A percentile compares a stretch with the other conserved stretches of the same genome.
phyloP scores from a whole-genome alignment of 2,113 vertebrate species.

The Pollimyrus isidori region DNA sequence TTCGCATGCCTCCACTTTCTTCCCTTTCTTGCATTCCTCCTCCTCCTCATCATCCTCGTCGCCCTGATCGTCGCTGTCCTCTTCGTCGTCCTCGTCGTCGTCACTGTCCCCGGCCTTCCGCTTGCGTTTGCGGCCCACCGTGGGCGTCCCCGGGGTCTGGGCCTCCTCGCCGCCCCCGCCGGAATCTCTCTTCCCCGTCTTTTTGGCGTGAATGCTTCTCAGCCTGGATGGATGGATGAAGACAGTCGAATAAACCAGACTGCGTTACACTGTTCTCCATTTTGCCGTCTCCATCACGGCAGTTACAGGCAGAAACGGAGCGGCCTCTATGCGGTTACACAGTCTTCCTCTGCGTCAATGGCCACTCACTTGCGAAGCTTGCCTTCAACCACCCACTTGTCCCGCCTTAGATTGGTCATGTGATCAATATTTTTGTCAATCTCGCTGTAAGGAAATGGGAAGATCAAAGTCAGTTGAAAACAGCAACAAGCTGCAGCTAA shows the following conservation, averaged over 20 bases:
- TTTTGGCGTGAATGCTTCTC: slow-evolving; percentile 80
- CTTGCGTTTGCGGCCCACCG: slow-evolving; percentile 69
- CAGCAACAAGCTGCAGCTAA: slow-evolving; percentile 14
- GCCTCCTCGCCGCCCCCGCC: slow-evolving; percentile 64
- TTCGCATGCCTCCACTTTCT: slow-evolving; percentile 77
- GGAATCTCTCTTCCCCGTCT: slow-evolving; percentile 71
- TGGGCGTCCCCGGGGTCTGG: slow-evolving; percentile 55
- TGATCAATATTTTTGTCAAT: slow-evolving; percentile 95
- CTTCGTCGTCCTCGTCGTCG: slow-evolving; percentile 76
- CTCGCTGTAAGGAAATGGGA: slow-evolving; percentile 69
- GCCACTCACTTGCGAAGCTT: slow-evolving; percentile 90
- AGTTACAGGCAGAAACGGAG: not conserved
- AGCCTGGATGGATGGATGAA: slow-evolving; percentile 66
- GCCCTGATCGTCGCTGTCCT: slow-evolving; percentile 68
- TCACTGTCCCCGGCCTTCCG: slow-evolving; percentile 67
- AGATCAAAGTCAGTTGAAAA: slow-evolving; percentile 8
- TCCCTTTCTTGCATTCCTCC: slow-evolving; percentile 75
- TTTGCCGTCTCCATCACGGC: not conserved
- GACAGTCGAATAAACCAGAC: not conserved
- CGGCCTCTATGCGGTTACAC: not conserved
- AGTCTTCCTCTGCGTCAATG: not conserved
- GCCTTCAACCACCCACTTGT: slow-evolving; percentile 90
- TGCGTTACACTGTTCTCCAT: not conserved
- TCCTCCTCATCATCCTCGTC: slow-evolving; percentile 82
- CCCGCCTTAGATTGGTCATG: slow-evolving; percentile 90